A percentile compares a stretch with the other conserved stretches of the same genome.
phyloP scores from a whole-genome alignment of 2,113 vertebrate genomes.

The Phoxinus phoxinus region DNA sequence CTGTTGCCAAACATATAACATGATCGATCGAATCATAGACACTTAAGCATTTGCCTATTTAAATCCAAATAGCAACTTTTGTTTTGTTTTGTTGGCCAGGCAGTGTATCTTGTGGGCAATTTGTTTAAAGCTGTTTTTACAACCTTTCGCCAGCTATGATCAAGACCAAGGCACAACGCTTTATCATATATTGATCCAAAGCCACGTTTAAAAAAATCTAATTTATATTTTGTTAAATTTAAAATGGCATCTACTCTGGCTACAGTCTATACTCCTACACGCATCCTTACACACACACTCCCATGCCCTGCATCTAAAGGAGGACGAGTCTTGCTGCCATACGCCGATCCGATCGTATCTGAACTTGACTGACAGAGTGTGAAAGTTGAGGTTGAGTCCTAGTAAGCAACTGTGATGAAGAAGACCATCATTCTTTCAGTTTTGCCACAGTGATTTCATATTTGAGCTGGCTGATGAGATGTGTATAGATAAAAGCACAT shows the following conservation, averaged over 20 bases:
- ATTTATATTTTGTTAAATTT: neutral
- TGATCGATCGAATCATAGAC: no score
- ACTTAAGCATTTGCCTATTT: no score
- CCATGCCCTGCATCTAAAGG: slow-evolving; percentile 11
- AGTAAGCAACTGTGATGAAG: slow-evolving; percentile 23
- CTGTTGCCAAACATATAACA: no score
- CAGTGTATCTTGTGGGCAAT: no score
- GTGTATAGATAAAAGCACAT: neutral
- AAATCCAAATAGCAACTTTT: no score
- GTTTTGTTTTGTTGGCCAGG: no score
- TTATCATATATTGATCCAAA: neutral
- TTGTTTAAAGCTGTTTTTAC: neutral
- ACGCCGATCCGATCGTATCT: slow-evolving; percentile 68
- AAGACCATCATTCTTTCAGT: slow-evolving; percentile 59
- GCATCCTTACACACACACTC: slow-evolving; percentile 69
- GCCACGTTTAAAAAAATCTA: neutral
- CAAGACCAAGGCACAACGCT: neutral
- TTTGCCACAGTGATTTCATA: slow-evolving; percentile 13
- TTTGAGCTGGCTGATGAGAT: slow-evolving; percentile 10
- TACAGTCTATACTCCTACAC: neutral
- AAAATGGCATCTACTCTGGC: slow-evolving; percentile 8
- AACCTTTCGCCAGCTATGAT: neutral
- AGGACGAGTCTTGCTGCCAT: slow-evolving; percentile 62
- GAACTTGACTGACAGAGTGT: slow-evolving; percentile 75
- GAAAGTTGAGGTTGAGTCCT: slow-evolving; percentile 80